Percentiles rank a stretch among this genome's conserved stretches.
Conservation (phyloP, 2,888 invertebrate genomes). For the Phyllotreta cruciferae region DNA sequence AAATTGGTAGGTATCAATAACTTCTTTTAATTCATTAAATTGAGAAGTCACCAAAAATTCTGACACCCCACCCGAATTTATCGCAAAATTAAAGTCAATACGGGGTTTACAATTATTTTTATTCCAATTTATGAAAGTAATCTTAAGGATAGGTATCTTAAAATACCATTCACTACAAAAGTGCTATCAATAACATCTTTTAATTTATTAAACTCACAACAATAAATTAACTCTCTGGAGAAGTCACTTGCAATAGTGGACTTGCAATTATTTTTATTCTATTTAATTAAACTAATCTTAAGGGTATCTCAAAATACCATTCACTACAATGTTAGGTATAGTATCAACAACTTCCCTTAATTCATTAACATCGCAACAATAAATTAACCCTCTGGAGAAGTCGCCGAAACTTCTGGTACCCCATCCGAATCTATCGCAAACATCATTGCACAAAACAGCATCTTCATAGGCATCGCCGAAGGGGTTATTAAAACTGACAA, state of each 20-base stretch:
- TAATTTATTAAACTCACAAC: too few relatives aligned
- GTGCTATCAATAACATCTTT: too few relatives aligned
- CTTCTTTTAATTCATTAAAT: constrained; percentile 49
- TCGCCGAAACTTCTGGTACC: constrained; percentile 46
- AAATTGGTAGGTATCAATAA: constrained; percentile 35
- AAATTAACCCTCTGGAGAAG: constrained; percentile 54
- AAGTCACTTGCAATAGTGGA: too few relatives aligned
- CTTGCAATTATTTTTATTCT: too few relatives aligned
- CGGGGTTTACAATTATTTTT: too few relatives aligned
- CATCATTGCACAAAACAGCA: constrained; percentile 54
- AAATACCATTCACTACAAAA: too few relatives aligned
- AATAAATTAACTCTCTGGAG: too few relatives aligned
- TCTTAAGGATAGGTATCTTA: too few relatives aligned
- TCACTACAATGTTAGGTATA: constrained; percentile 44
- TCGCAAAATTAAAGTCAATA: too few relatives aligned
- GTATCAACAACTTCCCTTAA: constrained; percentile 42
- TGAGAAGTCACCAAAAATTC: constrained; percentile 45
- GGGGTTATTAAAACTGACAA: constrained; percentile 64
- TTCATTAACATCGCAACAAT: constrained; percentile 58
- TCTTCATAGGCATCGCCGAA: constrained; percentile 46
- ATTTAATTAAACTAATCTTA: too few relatives aligned
- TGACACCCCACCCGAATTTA: constrained; percentile 52
- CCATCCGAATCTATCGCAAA: constrained; percentile 57
- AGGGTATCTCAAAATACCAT: constrained; percentile 32
- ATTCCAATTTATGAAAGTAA: too few relatives aligned